phyloP scores from a whole-genome alignment of 2,113 vertebrate species.

The Craseonycteris thonglongyai region DNA sequence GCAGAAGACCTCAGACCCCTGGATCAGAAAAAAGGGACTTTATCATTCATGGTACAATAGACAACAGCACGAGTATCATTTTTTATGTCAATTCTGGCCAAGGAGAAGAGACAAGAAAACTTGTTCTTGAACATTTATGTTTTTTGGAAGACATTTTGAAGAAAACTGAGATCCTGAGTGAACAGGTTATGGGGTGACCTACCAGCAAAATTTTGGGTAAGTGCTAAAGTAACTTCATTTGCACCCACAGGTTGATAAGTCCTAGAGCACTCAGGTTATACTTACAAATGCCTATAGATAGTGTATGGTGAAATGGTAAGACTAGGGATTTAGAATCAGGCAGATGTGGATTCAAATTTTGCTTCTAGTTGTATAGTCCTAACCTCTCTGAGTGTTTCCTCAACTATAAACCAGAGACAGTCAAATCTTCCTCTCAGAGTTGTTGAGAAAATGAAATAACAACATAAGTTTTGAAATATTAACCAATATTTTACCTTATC shows the following conservation, averaged over 20 bases:
- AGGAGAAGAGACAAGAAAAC: background rate
- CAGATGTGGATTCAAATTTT: background rate
- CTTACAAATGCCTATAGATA: background rate
- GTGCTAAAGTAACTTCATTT: background rate
- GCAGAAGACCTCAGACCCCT: background rate
- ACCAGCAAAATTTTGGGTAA: background rate
- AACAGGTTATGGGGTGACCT: background rate
- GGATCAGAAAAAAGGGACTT: background rate
- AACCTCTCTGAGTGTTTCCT: background rate
- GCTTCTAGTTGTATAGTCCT: background rate
- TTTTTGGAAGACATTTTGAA: background rate
- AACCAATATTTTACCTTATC: background rate
- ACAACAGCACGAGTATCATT: background rate
- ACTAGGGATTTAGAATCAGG: background rate
- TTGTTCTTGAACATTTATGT: background rate
- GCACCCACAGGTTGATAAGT: background rate
- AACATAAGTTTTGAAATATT: background rate
- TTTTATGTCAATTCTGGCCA: background rate
- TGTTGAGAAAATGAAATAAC: background rate
- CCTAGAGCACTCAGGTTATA: background rate
- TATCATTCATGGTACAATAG: background rate
- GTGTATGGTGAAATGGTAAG: background rate
- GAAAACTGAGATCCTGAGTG: background rate
- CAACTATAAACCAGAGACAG: background rate
- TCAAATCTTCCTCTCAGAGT: background rate